A percentile compares a stretch with the other conserved stretches of the same genome.
phyloP scores from a whole-genome alignment of 2,113 vertebrate genomes.

The Zapus hudsonius region DNA sequence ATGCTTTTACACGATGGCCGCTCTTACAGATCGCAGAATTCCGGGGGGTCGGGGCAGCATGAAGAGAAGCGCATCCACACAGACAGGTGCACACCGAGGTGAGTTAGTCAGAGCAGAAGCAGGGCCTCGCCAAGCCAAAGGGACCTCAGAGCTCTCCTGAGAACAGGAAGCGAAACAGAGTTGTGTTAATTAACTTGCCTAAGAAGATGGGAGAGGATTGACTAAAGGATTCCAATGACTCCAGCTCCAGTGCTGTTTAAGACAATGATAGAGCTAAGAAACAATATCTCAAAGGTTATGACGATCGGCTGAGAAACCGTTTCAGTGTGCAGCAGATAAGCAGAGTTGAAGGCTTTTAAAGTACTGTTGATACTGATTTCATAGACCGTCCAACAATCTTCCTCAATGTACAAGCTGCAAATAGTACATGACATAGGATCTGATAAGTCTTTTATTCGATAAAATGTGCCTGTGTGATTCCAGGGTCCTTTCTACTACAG shows the following conservation, averaged over 20 bases:
- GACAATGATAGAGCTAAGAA: background rate
- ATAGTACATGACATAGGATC: background rate
- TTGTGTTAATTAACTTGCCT: background rate
- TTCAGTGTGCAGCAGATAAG: background rate
- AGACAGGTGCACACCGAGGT: background rate
- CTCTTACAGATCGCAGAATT: conserved; percentile 15
- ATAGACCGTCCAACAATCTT: background rate
- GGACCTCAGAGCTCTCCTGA: background rate
- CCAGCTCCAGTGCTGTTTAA: background rate
- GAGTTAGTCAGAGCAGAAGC: background rate
- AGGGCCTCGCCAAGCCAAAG: too few species aligned
- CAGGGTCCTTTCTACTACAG: background rate
- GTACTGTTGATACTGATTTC: background rate
- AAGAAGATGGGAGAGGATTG: background rate
- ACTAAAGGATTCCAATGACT: background rate
- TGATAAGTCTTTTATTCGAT: background rate
- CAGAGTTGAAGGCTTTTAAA: background rate
- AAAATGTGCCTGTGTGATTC: background rate
- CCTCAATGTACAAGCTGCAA: background rate
- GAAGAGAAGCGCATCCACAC: background rate
- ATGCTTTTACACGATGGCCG: background rate
- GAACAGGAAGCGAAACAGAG: conserved; percentile 6
- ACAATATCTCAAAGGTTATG: background rate
- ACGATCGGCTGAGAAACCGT: background rate
- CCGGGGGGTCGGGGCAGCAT: too few species aligned